Percentiles rank a stretch among this genome's conserved stretches.
These are phyloP conservation scores for Artibeus jamaicensis DNA, from an alignment of 2,797 vertebrate genomes.

Conservation along the genomic window DNA sequence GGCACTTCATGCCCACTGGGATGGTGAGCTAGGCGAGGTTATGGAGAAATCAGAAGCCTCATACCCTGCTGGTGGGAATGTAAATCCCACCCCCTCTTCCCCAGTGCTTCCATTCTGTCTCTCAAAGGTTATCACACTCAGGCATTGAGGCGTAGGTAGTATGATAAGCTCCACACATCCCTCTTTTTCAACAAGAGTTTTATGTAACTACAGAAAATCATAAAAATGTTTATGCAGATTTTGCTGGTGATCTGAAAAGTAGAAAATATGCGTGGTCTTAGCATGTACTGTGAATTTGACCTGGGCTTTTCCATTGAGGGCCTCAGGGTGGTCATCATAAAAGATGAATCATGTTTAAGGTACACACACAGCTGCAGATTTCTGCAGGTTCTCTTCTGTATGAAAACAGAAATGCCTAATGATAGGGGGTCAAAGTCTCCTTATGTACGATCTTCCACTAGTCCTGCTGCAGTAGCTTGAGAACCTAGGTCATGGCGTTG, in stretches of 20 bases:
- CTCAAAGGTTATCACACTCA: not conserved
- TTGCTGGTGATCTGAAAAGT: not conserved
- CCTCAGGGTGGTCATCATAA: not conserved
- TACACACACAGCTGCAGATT: not conserved
- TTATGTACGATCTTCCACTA: not conserved
- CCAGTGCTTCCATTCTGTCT: accelerated
- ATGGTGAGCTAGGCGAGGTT: not conserved
- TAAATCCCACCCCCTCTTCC: not conserved
- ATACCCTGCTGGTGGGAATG: not conserved
- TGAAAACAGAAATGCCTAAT: not conserved
- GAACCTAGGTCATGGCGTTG: not conserved
- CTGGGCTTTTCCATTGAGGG: not conserved
- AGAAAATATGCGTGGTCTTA: not conserved
- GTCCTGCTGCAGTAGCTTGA: not conserved
- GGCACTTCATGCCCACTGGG: not conserved
- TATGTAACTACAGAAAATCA: not conserved
- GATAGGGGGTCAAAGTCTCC: not conserved
- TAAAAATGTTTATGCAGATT: not conserved
- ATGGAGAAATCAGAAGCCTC: not conserved
- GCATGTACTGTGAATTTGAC: not conserved
- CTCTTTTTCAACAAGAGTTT: not conserved
- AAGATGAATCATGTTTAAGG: not conserved
- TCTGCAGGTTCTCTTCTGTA: not conserved
- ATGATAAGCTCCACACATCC: not conserved
- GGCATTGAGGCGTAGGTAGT: not conserved